phyloP scores from a whole-genome alignment of 2,888 invertebrate species.

The Glyphotaelius pellucidus region DNA sequence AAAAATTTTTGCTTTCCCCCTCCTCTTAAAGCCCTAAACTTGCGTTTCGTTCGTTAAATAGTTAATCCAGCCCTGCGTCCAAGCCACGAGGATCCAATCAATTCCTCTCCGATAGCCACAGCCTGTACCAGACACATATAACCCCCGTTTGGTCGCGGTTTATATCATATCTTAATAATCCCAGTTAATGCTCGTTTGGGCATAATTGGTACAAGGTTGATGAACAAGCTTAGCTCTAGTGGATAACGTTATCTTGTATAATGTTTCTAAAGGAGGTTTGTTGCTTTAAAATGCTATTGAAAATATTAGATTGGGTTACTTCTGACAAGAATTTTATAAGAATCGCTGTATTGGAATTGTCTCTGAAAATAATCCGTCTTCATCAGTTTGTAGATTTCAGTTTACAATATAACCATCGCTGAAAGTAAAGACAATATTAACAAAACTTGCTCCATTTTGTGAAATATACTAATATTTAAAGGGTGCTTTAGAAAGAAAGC shows the following conservation, averaged over 20 bases:
- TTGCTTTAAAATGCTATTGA: not conserved
- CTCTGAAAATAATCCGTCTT: too few species aligned
- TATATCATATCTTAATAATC: not conserved
- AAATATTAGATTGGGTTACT: not conserved
- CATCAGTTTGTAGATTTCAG: too few species aligned
- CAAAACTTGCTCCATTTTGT: too few species aligned
- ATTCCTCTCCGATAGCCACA: conserved; percentile 21
- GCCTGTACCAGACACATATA: not conserved
- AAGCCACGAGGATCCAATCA: not conserved
- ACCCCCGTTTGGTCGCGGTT: not conserved
- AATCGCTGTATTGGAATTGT: too few species aligned
- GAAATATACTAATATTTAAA: too few species aligned
- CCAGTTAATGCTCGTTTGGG: not conserved
- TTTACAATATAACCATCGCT: too few species aligned
- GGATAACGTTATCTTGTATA: not conserved
- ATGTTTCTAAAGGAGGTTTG: not conserved
- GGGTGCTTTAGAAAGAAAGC: too few species aligned
- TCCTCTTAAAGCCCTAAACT: not conserved
- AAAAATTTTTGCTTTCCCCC: not conserved
- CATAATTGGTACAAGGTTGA: not conserved
- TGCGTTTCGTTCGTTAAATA: not conserved
- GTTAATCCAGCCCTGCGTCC: not conserved
- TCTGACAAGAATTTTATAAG: not conserved
- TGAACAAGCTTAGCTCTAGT: not conserved
- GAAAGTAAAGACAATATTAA: too few species aligned